phyloP scores from a whole-genome alignment of 2,113 vertebrate genomes.

The Chlamydotis undulata region DNA sequence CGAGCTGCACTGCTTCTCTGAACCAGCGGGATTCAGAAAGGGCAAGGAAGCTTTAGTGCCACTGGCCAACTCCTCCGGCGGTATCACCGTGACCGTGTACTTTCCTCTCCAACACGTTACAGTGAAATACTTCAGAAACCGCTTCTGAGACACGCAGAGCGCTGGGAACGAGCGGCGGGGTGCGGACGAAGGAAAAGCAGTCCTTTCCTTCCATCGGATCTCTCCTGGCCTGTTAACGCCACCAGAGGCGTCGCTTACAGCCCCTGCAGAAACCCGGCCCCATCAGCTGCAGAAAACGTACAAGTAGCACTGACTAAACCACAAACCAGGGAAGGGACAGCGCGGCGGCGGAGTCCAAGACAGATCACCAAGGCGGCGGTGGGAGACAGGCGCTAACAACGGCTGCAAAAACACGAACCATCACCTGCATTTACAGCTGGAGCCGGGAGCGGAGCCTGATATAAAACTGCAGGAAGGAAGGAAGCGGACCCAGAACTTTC shows the following conservation, averaged over 20 bases:
- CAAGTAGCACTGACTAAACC: neutral
- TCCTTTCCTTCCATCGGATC: neutral
- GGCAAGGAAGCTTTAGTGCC: neutral
- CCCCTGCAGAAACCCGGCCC: neutral
- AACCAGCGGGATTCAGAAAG: neutral
- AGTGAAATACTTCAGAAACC: neutral
- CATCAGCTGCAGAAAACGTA: neutral
- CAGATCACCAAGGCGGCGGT: fast-evolving
- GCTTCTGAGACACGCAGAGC: neutral
- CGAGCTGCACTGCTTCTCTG: neutral
- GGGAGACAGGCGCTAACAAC: fast-evolving
- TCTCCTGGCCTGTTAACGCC: neutral
- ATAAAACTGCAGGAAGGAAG: neutral
- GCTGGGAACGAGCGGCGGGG: neutral
- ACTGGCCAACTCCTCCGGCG: neutral
- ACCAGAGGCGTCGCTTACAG: neutral
- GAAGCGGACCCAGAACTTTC: neutral
- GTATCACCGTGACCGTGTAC: neutral
- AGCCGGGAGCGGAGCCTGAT: neutral
- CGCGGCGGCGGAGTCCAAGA: neutral
- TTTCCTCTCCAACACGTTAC: neutral
- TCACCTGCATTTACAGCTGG: fast-evolving
- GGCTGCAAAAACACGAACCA: fast-evolving
- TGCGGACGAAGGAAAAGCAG: fast-evolving
- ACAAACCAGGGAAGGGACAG: neutral